Evolutionary conservation across 2,113 vertebrate species (phyloP).

Genomic region (Acanthisitta chloris): DNA sequence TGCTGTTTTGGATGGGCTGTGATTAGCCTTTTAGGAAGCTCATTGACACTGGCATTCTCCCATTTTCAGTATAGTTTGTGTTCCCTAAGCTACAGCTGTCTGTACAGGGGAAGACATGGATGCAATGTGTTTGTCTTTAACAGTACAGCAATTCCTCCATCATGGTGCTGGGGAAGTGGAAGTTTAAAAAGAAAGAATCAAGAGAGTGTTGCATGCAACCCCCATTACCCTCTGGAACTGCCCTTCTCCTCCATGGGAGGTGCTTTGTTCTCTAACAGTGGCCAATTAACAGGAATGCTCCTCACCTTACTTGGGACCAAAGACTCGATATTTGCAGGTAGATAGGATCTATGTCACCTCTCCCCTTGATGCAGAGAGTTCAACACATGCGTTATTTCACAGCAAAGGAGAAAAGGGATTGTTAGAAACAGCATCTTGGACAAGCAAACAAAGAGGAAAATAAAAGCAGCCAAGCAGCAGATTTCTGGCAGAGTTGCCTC

Average conservation of each 20-base stretch:
- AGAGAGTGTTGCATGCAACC: not conserved
- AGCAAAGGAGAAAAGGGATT: constrained; percentile 51
- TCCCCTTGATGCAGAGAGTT: constrained; percentile 17
- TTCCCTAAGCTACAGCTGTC: not conserved
- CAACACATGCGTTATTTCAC: constrained; percentile 35
- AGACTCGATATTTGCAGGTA: not conserved
- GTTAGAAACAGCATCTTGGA: constrained; percentile 51
- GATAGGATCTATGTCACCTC: constrained; percentile 10
- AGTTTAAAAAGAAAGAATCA: constrained; percentile 24
- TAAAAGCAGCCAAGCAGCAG: constrained; percentile 73
- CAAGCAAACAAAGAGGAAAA: constrained; percentile 52
- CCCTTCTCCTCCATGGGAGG: constrained; percentile 48
- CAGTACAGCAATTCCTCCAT: not conserved
- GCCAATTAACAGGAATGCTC: constrained; percentile 1
- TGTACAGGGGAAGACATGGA: constrained; percentile 39
- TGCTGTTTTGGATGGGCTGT: not conserved
- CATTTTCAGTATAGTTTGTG: not conserved
- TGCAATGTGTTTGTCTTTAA: not conserved
- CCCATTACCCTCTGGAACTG: constrained; percentile 13
- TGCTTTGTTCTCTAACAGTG: constrained; percentile 27
- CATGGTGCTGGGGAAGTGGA: not conserved
- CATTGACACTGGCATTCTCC: not conserved
- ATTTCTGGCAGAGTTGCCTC: constrained; percentile 55
- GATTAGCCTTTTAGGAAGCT: constrained; percentile 33
- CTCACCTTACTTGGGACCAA: constrained; percentile 24